These are phyloP conservation scores for Ornithorhynchus anatinus DNA, from an alignment of 2,113 vertebrate genomes.

Conservation along the genomic window DNA sequence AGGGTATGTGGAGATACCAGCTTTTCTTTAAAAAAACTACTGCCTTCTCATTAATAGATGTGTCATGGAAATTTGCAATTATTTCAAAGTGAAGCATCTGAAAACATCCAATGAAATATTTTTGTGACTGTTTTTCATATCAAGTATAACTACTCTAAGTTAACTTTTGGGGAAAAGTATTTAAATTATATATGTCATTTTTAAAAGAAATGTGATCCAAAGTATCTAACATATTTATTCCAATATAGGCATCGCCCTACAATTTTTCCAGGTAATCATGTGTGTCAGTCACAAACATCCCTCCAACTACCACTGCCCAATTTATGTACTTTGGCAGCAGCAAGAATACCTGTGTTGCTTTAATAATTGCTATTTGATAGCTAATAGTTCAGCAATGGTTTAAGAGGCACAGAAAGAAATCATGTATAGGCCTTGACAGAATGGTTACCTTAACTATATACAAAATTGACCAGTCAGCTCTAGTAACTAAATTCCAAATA, in stretches of 20 bases:
- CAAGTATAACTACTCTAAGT: neutral
- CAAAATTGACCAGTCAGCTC: too few species aligned
- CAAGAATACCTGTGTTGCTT: conserved; percentile 34
- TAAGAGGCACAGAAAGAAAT: neutral
- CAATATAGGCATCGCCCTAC: neutral
- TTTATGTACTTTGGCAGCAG: conserved; percentile 46
- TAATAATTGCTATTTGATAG: conserved; percentile 56
- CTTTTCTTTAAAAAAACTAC: conserved; percentile 8
- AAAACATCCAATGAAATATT: neutral
- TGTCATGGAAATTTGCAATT: neutral
- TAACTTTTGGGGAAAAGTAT: neutral
- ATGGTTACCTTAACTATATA: conserved; percentile 10
- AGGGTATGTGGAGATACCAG: neutral
- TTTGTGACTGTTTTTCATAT: neutral
- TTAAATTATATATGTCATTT: neutral
- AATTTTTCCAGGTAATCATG: neutral
- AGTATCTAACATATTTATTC: conserved; percentile 11
- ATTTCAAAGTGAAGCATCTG: neutral
- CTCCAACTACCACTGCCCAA: conserved; percentile 29
- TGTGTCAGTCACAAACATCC: neutral
- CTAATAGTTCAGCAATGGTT: conserved; percentile 30
- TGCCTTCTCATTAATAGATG: neutral
- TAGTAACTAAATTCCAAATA: too few species aligned
- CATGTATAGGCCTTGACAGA: neutral
- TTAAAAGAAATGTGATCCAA: conserved; percentile 1